A percentile compares a stretch with the other conserved stretches of the same genome.
Evolutionary conservation across 1,140 invertebrate species (phyloP).

Genomic region (Varroa destructor): DNA sequence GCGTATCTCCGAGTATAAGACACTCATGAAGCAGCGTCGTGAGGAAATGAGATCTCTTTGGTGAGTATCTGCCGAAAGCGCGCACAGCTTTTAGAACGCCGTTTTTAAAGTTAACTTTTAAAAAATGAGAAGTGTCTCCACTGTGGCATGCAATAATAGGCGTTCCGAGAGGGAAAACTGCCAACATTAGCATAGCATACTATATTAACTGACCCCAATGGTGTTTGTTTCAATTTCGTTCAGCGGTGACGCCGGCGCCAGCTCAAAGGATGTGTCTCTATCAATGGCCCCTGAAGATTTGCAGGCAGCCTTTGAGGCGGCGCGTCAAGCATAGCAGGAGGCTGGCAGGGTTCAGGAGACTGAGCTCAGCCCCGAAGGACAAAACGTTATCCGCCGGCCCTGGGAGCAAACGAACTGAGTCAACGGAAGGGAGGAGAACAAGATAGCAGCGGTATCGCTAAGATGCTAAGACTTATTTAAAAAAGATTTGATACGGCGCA

Average conservation of each 20-base stretch:
- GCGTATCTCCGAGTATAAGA: constrained; percentile 40
- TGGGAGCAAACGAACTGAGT: background rate
- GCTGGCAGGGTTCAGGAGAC: constrained; percentile 27
- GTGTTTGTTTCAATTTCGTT: background rate
- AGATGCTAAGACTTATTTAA: too few species aligned
- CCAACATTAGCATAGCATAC: too few species aligned
- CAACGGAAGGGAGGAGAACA: too few species aligned
- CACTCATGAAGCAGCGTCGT: constrained; percentile 36
- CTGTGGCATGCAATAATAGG: too few species aligned
- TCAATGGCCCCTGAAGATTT: constrained; percentile 12
- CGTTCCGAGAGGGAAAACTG: too few species aligned
- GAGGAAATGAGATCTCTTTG: constrained; percentile 33
- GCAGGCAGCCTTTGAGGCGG: constrained; percentile 18
- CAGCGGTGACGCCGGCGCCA: constrained; percentile 18
- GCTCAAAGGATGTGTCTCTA: constrained; percentile 11
- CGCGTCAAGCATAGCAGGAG: constrained; percentile 27
- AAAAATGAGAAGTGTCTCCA: too few species aligned
- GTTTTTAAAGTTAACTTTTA: too few species aligned
- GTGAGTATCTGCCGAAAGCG: too few species aligned
- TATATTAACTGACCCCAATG: background rate
- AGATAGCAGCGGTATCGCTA: too few species aligned
- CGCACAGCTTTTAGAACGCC: too few species aligned
- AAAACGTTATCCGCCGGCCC: constrained; percentile 10
- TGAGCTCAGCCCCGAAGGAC: constrained; percentile 27
- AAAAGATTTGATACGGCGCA: too few species aligned